Base-by-base conservation (phyloP, 2,888 invertebrate species). In the Dolomedes plantarius region DNA sequence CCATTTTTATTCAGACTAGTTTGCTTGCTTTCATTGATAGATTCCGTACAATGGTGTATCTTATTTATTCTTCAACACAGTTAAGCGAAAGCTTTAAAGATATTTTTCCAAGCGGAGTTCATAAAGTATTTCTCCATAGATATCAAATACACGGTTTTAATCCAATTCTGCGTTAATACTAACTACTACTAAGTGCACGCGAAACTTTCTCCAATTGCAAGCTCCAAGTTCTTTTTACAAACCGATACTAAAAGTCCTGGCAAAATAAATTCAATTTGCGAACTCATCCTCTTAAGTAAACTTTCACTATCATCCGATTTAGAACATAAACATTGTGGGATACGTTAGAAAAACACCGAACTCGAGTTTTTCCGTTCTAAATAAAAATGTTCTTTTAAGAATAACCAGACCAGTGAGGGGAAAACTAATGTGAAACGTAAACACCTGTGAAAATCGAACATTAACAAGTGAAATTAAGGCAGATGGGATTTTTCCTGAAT, bases 381-480 rank as follows among this genome's bases (percentile, higher is more conserved):
- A 62, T 31, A 7, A 23, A n/a, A 28, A 64, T n/a, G 27, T 46
- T 64, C 32, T 46, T 39, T 11, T 31, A 31, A 19, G 56, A 79
- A 86, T 64, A 36, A 23, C 36, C n/a, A 23, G 72, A 19, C 69
- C 69, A n/a, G n/a, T 75, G 28, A 16, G 56, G 31, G 46, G 56
- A 56, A 27, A 46, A 36, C 67, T 85, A 85, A 77, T 85, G 73
- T 68, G 73, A 68, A 68, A 73, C 62, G 78, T 85, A 85, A 85
- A 85, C 85, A 85, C 46, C 73, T 67, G 41, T 41, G 68, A 74
- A 78, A 85, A 73, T 85, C 73, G 85, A 83, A 76, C 73, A 85
- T 85, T 78, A 85, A 85, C 85, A 85, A 85, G 78, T 85, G 73
- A 85, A 85, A 85, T 85, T 85, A 85, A 64, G 73, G 28, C 65